phyloP scores from a whole-genome alignment of 2,113 vertebrate genomes.

The Prietella phreatophila region DNA sequence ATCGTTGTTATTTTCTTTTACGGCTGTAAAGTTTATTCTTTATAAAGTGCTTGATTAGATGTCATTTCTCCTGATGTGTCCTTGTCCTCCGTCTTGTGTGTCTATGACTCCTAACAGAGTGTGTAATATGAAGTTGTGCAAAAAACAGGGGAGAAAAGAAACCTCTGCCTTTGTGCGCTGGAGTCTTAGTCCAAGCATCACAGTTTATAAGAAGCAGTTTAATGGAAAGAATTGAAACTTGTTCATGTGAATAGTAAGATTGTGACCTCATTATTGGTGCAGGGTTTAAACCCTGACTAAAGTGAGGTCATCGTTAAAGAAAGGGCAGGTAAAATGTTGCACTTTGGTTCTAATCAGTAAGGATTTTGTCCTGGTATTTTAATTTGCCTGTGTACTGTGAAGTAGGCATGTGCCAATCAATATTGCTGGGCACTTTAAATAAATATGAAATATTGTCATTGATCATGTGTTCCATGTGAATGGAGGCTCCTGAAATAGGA shows the following conservation, averaged over 20 bases:
- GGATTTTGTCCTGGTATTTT: constrained; percentile 38
- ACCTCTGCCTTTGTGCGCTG: background rate
- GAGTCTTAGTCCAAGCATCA: background rate
- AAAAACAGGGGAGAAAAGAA: background rate
- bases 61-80: background rate
- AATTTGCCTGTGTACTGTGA: constrained; percentile 15
- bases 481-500: no score
- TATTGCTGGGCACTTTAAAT: background rate
- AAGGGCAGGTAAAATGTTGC: constrained; percentile 35
- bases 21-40: constrained; percentile 11
- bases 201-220: background rate
- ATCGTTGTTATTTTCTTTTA: constrained; percentile 25
- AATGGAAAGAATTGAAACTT: constrained; percentile 9
- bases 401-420: constrained; percentile 22
- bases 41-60: background rate
- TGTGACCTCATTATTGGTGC: constrained; percentile 17
- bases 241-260: constrained; percentile 42
- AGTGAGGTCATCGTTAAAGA: constrained; percentile 23
- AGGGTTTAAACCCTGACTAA: constrained; percentile 1
- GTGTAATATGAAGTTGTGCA: background rate
- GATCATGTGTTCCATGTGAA: background rate
- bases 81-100: background rate
- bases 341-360: constrained; percentile 44
- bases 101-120: background rate
- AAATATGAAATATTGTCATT: background rate